A percentile compares a stretch with the other conserved stretches of the same genome.
Evolutionary conservation across 2,113 vertebrate species (phyloP).

Genomic region (Calonectris borealis): DNA sequence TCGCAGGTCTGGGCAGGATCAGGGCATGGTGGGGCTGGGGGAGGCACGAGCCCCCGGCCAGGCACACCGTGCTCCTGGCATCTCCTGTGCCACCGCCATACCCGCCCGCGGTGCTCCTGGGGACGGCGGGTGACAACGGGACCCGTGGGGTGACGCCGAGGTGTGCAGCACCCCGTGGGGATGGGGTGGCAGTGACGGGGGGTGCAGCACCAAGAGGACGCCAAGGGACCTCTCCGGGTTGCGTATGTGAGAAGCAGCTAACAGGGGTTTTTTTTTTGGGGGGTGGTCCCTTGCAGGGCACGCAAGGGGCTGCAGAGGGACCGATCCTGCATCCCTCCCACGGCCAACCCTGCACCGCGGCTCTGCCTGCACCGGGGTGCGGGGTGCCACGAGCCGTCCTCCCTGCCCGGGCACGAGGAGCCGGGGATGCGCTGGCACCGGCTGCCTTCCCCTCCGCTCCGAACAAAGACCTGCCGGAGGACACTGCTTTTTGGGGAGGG

Average conservation of each 20-base stretch:
- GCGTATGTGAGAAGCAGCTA: not conserved
- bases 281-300: not conserved
- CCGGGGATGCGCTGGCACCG: not conserved
- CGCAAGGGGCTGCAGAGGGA: not conserved
- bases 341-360: not conserved
- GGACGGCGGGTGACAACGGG: not conserved
- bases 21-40: not conserved
- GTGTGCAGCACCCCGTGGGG: fast-evolving
- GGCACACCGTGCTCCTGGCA: fast-evolving
- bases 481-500: not conserved
- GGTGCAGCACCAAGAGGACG: not conserved
- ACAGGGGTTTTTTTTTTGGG: fast-evolving
- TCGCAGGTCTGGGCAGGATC: not conserved
- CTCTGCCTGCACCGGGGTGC: not conserved
- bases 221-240: not conserved
- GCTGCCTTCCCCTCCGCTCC: fast-evolving
- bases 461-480: not conserved
- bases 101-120: fast-evolving
- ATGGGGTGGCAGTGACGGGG: not conserved
- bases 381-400: not conserved
- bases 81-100: not conserved
- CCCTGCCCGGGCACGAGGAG: not conserved
- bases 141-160: not conserved
- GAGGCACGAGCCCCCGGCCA: not conserved
- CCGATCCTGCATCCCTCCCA: not conserved